Evolutionary conservation across 2,113 vertebrate genomes (phyloP), one percentile per base, ranked within the genome.

Genomic region (Stegostoma tigrinum): DNA sequence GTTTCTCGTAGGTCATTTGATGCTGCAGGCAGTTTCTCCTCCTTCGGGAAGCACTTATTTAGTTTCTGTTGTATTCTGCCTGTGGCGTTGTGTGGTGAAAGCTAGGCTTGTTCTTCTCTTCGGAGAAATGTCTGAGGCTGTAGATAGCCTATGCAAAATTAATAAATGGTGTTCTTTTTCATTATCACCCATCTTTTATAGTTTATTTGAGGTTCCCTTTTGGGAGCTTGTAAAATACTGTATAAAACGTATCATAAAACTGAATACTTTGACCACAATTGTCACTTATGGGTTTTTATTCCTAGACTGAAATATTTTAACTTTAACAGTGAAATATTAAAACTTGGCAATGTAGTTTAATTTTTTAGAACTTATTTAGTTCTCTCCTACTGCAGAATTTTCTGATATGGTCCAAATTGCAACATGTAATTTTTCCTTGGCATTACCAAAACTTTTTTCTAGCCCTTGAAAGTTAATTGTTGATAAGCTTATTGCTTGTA

Each of bases 21-120:
- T 96, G 97, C 98, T 97, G 96, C 96, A 97, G 98, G 97, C 97
- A 6, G 96, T 98, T 96, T 97, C 80, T 97, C 96, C 98, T 98
- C 98, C 98, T 97, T 96, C 97, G 98, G 97, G 97, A 98, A 97
- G 97, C 97, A 97, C 97, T 98, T 99, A 98, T 98, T 99, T 98
- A 98, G 98, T 98, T 98, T 98, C 97, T 98, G 97, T 98, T 97
- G 96, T 97, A 98, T 97, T 97, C 96, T 97, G 98, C 98, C 98
- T 97, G 97, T 98, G 98, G 98, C 98, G 97, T 95, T 97, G 96
- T 97, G 38, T 97, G 97, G 97, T 98, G 97, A 97, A 97, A 98
- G 98, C 98, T 97, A 98, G 97, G 97, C 97, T 96, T 97, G 97
- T 97, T 98, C 97, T 98, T 98, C 97, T 96, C 96, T 97, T 98